A percentile compares a stretch with the other conserved stretches of the same genome.
These are phyloP conservation scores for Antheraea pernyi DNA, from an alignment of 1,140 invertebrate species.

Conservation along the genomic window DNA sequence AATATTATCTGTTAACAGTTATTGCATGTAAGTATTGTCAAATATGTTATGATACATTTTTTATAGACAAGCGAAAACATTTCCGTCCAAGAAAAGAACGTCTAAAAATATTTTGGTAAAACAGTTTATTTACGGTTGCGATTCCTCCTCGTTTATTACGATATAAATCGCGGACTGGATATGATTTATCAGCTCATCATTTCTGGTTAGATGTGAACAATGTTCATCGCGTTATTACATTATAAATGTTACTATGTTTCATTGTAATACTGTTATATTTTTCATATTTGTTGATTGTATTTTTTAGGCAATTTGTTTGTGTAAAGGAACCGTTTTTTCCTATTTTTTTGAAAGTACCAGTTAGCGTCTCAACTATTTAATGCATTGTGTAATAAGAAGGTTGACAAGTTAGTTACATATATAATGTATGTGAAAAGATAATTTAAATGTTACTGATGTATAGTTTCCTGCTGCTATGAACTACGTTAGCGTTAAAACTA, in stretches of 20 bases:
- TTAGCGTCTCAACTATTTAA: too few relatives aligned
- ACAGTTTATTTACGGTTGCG: slow-evolving; percentile 60
- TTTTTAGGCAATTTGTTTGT: neutral
- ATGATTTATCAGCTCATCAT: slow-evolving; percentile 75
- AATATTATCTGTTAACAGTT: too few relatives aligned
- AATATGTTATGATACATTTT: too few relatives aligned
- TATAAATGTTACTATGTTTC: slow-evolving; percentile 38
- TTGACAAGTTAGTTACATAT: too few relatives aligned
- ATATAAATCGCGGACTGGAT: slow-evolving; percentile 73
- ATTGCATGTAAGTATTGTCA: too few relatives aligned
- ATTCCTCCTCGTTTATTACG: slow-evolving; percentile 66
- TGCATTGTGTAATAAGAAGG: too few relatives aligned
- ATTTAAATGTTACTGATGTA: too few relatives aligned
- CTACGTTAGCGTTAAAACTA: too few relatives aligned
- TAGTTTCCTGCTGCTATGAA: too few relatives aligned
- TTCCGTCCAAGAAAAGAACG: neutral
- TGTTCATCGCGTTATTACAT: slow-evolving; percentile 54
- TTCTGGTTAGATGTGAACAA: slow-evolving; percentile 67
- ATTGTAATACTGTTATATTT: slow-evolving; percentile 12
- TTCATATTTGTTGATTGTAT: neutral
- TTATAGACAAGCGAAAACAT: neutral
- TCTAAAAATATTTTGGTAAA: slow-evolving; percentile 38
- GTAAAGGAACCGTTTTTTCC: too few relatives aligned
- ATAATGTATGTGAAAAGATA: too few relatives aligned
- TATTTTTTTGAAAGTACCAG: too few relatives aligned